phyloP scores from a whole-genome alignment of 2,797 vertebrate genomes.

The Parauchenoglanis punctatus region DNA sequence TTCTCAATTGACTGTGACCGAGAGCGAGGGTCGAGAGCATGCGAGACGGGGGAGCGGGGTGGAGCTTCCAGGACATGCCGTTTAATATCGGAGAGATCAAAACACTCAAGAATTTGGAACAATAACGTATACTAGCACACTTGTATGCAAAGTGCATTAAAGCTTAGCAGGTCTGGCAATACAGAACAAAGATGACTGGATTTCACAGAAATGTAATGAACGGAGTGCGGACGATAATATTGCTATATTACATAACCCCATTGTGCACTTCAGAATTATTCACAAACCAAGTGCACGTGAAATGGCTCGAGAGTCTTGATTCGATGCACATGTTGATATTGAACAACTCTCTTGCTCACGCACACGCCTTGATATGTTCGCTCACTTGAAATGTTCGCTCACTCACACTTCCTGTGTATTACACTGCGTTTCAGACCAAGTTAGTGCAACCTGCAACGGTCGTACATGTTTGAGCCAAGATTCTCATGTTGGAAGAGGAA shows the following conservation, averaged over 20 bases:
- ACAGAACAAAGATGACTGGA: neutral
- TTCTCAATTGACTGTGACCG: neutral
- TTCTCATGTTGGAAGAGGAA: neutral
- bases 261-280: no score
- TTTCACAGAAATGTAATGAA: neutral
- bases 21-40: neutral
- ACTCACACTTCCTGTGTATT: neutral
- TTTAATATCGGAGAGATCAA: neutral
- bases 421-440: neutral
- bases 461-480: neutral
- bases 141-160: neutral
- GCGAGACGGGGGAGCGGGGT: neutral
- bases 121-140: neutral
- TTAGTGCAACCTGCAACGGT: neutral
- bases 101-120: no score
- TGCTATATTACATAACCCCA: neutral
- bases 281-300: neutral
- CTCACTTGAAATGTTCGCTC: neutral
- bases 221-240: neutral
- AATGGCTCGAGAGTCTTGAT: neutral
- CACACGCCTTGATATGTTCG: neutral
- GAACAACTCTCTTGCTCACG: neutral
- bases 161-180: neutral
- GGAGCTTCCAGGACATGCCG: neutral
- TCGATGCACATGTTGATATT: neutral